A percentile compares a stretch with the other conserved stretches of the same genome.
Conservation (phyloP, 2,113 vertebrate species). For the Dinomys branickii region DNA sequence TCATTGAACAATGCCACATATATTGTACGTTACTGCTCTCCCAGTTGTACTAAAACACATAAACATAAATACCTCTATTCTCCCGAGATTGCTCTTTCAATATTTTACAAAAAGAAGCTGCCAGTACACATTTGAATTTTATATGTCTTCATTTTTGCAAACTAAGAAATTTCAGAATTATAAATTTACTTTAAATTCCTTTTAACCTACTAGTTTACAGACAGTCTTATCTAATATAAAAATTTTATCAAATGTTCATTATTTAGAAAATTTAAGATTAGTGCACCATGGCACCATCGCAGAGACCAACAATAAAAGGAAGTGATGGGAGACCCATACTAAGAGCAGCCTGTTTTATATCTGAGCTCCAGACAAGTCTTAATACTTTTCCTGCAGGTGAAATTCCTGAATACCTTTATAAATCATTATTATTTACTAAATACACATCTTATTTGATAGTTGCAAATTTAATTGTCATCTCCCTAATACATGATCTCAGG, state of each 20-base stretch:
- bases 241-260: background rate
- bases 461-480: background rate
- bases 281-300: fast-evolving
- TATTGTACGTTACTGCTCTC: background rate
- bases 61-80: constrained; percentile 44
- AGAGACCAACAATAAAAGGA: background rate
- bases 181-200: background rate
- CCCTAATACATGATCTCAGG: background rate
- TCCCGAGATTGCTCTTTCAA: constrained; percentile 7
- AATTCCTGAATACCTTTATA: background rate
- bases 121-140: constrained; percentile 19
- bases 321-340: background rate
- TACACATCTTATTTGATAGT: background rate
- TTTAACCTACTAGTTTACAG: background rate
- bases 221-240: background rate
- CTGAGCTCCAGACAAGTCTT: background rate
- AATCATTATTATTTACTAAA: background rate
- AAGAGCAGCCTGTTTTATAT: background rate
- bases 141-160: background rate
- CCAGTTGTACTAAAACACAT: background rate
- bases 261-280: constrained; percentile 11
- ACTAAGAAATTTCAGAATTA: constrained; percentile 18
- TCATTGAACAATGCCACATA: background rate
- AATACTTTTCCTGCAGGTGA: background rate
- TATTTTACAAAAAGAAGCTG: constrained; percentile 1